phyloP scores from a whole-genome alignment of 2,113 vertebrate genomes.

The Dascyllus trimaculatus region DNA sequence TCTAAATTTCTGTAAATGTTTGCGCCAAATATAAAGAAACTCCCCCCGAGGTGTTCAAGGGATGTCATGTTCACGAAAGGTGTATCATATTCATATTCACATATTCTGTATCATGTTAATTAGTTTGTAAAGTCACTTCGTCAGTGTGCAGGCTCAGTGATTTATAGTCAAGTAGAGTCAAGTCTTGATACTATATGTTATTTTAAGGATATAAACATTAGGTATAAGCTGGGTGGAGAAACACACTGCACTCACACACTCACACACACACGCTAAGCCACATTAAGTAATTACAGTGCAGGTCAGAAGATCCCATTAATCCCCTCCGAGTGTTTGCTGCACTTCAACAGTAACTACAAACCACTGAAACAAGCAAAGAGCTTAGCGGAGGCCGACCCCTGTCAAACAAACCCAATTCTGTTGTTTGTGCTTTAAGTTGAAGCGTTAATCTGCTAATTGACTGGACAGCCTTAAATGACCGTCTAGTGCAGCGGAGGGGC shows the following conservation, averaged over 20 bases:
- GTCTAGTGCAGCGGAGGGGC: slow-evolving; percentile 52
- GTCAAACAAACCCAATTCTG: slow-evolving; percentile 28
- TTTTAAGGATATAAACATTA: no score
- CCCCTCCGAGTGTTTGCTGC: slow-evolving; percentile 50
- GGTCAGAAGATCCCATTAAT: slow-evolving; percentile 55
- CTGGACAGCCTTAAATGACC: slow-evolving; percentile 76
- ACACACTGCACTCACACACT: not conserved
- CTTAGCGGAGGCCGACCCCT: slow-evolving; percentile 29
- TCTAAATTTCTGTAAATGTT: no score
- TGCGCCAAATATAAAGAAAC: no score
- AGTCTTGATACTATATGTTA: no score
- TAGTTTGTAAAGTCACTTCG: no score
- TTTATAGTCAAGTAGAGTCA: no score
- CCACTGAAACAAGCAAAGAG: slow-evolving; percentile 40
- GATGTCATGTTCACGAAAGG: no score
- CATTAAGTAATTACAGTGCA: slow-evolving; percentile 59
- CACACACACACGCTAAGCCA: not conserved
- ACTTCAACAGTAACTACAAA: slow-evolving; percentile 41
- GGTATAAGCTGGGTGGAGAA: not conserved
- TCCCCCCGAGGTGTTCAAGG: no score
- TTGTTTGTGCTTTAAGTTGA: slow-evolving; percentile 46
- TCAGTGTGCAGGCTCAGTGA: no score
- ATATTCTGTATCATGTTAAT: no score
- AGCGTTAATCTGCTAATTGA: slow-evolving; percentile 77
- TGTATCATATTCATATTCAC: no score